A percentile compares a stretch with the other conserved stretches of the same genome.
Evolutionary conservation across 2,888 invertebrate species (phyloP).

Genomic region (Lochmaea capreae): DNA sequence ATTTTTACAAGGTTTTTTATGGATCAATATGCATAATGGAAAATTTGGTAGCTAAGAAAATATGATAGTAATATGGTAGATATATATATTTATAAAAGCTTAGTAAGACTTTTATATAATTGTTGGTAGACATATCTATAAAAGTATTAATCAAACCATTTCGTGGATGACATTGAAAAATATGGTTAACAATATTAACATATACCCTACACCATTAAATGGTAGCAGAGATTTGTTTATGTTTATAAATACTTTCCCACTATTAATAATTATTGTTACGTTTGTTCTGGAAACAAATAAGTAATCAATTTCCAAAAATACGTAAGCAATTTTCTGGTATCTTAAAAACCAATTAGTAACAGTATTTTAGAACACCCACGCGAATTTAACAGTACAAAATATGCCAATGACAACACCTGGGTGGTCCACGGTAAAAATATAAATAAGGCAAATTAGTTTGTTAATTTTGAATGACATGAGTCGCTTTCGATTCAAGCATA

Average conservation of each 20-base stretch:
- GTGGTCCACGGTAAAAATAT: slow-evolving; percentile 39
- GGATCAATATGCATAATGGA: too few species aligned
- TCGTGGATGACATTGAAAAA: too few species aligned
- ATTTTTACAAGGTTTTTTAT: too few species aligned
- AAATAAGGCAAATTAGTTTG: slow-evolving; percentile 42
- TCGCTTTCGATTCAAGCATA: slow-evolving; percentile 42
- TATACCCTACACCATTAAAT: too few species aligned
- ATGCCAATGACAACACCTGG: slow-evolving; percentile 22
- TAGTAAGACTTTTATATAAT: too few species aligned
- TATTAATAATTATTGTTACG: neutral
- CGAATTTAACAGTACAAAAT: slow-evolving; percentile 17
- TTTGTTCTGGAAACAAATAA: neutral
- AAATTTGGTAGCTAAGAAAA: too few species aligned
- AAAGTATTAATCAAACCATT: too few species aligned
- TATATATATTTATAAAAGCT: too few species aligned
- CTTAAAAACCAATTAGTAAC: slow-evolving; percentile 25
- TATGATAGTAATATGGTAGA: too few species aligned
- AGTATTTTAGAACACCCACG: slow-evolving; percentile 24
- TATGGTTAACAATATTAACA: too few species aligned
- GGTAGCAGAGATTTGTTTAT: too few species aligned
- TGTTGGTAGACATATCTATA: too few species aligned
- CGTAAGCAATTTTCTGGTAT: neutral
- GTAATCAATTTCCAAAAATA: neutral
- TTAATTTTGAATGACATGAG: slow-evolving; percentile 45
- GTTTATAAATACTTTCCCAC: neutral